phyloP scores from a whole-genome alignment of 2,888 invertebrate genomes.

The Lepeophtheirus nordmannii region DNA sequence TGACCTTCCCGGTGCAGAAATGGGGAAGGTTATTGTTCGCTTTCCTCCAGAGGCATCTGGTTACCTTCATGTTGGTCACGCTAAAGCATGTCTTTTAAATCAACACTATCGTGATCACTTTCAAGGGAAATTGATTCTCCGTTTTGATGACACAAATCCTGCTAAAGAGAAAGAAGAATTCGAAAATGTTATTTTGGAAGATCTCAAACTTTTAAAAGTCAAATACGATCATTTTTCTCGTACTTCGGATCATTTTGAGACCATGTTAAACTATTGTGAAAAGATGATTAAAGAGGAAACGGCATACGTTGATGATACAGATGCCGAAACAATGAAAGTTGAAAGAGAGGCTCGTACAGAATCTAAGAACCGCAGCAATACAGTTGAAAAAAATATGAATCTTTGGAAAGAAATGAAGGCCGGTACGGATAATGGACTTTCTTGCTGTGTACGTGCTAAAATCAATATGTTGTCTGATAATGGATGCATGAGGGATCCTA shows the following conservation, averaged over 20 bases:
- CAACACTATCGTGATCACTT: conserved; percentile 71
- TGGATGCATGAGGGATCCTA: conserved; percentile 94
- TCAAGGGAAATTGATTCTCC: conserved; percentile 84
- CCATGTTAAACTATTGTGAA: conserved; percentile 73
- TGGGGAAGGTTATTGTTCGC: conserved; percentile 90
- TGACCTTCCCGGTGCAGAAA: conserved; percentile 86
- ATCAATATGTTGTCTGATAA: conserved; percentile 92
- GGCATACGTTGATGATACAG: conserved; percentile 93
- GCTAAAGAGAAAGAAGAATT: conserved; percentile 94
- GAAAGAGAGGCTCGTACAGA: conserved; percentile 77
- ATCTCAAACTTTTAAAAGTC: conserved; percentile 74
- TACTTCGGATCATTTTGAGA: conserved; percentile 91
- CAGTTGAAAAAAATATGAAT: conserved; percentile 61
- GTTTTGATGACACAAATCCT: conserved; percentile 99
- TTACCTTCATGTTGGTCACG: conserved; percentile 94
- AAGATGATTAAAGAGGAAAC: conserved; percentile 68
- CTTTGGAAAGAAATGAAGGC: conserved; percentile 91
- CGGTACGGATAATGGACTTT: conserved; percentile 59
- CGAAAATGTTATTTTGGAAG: conserved; percentile 83
- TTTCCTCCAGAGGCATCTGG: conserved; percentile 99
- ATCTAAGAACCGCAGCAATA: conserved; percentile 65
- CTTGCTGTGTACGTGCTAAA: conserved; percentile 88
- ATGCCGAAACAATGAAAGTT: conserved; percentile 79
- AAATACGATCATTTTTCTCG: conserved; percentile 82
- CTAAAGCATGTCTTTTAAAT: conserved; percentile 93